Conservation (phyloP, 2,113 vertebrate genomes). For the Salvator merianae region DNA sequence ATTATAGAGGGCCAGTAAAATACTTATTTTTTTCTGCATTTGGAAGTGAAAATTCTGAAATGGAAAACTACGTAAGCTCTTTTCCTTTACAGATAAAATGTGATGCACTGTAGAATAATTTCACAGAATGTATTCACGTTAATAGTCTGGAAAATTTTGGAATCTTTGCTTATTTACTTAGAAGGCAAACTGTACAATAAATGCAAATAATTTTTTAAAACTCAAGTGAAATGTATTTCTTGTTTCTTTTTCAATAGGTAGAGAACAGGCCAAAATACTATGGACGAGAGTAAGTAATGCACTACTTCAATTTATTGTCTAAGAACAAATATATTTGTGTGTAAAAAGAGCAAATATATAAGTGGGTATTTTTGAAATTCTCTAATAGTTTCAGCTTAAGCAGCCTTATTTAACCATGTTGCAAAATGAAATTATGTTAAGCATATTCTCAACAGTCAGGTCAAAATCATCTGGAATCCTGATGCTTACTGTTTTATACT, state of each 20-base stretch:
- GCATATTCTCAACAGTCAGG: background rate
- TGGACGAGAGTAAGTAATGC: slow-evolving; percentile 94
- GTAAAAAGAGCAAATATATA: slow-evolving; percentile 9
- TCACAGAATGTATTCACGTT: background rate
- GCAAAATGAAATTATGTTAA: background rate
- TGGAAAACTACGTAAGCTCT: too few relatives aligned
- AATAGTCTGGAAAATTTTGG: background rate
- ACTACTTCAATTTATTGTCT: slow-evolving; percentile 16
- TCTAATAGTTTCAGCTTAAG: background rate
- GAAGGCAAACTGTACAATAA: background rate
- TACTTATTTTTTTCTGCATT: too few relatives aligned
- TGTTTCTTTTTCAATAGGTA: slow-evolving; percentile 79
- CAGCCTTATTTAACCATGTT: background rate
- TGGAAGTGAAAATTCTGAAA: too few relatives aligned
- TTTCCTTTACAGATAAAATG: too few relatives aligned
- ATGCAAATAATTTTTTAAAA: background rate
- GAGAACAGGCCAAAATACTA: slow-evolving; percentile 98
- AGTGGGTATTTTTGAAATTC: background rate
- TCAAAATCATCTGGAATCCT: background rate
- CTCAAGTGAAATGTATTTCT: slow-evolving; percentile 32
- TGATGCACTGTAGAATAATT: too few relatives aligned
- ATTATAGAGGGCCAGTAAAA: too few relatives aligned
- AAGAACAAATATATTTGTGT: background rate
- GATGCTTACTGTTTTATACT: background rate
- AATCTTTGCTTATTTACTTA: background rate